These are phyloP conservation scores for Galerucella calmariensis DNA, from an alignment of 2,888 invertebrate genomes.

Conservation along the genomic window DNA sequence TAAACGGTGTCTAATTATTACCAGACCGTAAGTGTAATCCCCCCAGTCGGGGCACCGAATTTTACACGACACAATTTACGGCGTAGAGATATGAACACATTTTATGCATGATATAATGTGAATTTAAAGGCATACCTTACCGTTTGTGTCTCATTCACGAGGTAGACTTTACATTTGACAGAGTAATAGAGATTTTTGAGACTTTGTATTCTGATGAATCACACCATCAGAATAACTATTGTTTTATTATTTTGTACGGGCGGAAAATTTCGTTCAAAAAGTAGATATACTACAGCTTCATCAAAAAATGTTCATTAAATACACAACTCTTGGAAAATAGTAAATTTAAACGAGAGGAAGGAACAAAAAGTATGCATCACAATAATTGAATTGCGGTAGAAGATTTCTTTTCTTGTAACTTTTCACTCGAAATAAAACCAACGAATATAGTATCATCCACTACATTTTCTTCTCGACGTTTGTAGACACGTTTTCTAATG, in stretches of 20 bases:
- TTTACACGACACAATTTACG: conserved; percentile 49
- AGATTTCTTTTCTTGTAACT: neutral
- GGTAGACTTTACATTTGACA: conserved; percentile 3
- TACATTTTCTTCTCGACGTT: neutral
- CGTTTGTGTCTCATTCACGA: neutral
- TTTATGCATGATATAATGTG: conserved; percentile 24
- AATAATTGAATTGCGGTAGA: too few species aligned
- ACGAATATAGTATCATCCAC: neutral
- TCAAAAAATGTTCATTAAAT: too few species aligned
- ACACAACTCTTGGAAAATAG: too few species aligned
- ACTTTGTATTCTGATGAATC: neutral
- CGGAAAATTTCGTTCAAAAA: too few species aligned
- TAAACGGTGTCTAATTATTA: conserved; percentile 57
- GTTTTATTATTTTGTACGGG: too few species aligned
- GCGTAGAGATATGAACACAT: conserved; percentile 32
- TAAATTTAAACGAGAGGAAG: too few species aligned
- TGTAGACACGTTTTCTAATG: neutral
- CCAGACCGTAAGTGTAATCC: conserved; percentile 55
- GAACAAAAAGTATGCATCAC: too few species aligned
- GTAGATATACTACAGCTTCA: too few species aligned
- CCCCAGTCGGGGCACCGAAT: conserved; percentile 54
- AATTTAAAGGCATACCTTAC: neutral
- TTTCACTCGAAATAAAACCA: neutral
- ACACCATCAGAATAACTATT: neutral
- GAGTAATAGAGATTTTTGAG: neutral